Base-by-base conservation (phyloP, 2,113 vertebrate species). In the Ovis canadensis region DNA sequence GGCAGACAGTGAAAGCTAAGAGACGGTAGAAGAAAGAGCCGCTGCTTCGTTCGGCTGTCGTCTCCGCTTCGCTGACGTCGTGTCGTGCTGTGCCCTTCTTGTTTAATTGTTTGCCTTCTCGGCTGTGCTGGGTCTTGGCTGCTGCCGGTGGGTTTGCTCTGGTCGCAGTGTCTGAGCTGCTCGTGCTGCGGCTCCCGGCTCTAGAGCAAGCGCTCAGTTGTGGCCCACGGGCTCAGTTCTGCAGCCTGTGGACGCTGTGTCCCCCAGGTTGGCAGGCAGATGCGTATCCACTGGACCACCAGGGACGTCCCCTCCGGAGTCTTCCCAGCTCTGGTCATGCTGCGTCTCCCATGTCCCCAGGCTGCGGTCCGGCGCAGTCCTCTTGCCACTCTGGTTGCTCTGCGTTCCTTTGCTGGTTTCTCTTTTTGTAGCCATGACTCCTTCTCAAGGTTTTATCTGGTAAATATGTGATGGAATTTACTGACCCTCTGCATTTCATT, bases 311-410 rank as follows among this genome's bases (percentile, higher is more conserved):
- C 5, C 43, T n/a, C 60, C 2, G 3, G 9, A 25, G 43, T 25
- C 74, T 4, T 19, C 3, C 4, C 17, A 0, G 78, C 13, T 0
- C 74, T 3, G 40, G 12, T 0, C 40, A 1, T 1, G 21, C 36
- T 1, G n/a, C 2, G n/a, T 23, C 67, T 14, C 71, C 23, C 3
- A 0, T 7, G 36, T 27, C 23, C 1, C 71, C 21, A 14, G 71
- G 36, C 71, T 43, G 23, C 23, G 2, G 23, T 5, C 17, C 3
- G 62, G 29, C 1, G 16, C 15, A 0, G 31, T 14, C 21, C 23
- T 81, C 27, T 23, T 14, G n/a, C 31, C 0, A 0, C 59, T 19
- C 29, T 16, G 40, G 3, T 21, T 43, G 62, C 43, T 45, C 45
- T 55, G 2, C 14, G 45, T 23, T 23, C 48, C 55, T 40, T 29